Percentiles rank a stretch among this genome's conserved stretches.
Evolutionary conservation across 2,113 vertebrate species (phyloP).

Genomic region (Urocitellus parryii): DNA sequence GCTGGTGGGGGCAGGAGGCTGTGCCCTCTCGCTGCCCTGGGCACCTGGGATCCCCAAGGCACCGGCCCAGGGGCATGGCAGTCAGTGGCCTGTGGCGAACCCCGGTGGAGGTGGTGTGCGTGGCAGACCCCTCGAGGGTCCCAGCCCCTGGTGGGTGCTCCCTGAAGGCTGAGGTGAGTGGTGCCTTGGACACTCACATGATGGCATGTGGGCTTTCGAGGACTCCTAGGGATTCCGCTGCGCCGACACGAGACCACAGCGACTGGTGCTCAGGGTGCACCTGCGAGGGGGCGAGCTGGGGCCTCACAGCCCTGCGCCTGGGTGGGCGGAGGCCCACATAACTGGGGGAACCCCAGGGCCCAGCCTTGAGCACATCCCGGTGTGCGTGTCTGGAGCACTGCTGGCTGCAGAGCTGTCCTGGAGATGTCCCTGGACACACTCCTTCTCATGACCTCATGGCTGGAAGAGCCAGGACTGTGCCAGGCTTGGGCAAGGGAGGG

Average conservation of each 20-base stretch:
- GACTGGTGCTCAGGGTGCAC: accelerated
- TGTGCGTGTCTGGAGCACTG: too few relatives aligned
- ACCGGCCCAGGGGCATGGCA: too few relatives aligned
- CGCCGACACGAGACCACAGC: not conserved
- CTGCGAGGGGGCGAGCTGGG: not conserved
- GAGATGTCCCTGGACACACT: not conserved
- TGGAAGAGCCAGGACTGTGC: not conserved
- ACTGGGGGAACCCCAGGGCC: accelerated
- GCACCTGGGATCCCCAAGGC: too few relatives aligned
- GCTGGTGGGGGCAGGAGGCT: too few relatives aligned
- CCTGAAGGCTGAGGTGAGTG: not conserved
- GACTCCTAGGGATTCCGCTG: not conserved
- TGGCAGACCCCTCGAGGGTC: not conserved
- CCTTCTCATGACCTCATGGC: not conserved
- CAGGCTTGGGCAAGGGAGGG: not conserved
- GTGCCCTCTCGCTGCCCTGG: not conserved
- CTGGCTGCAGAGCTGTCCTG: not conserved
- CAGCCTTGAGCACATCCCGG: accelerated
- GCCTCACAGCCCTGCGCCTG: accelerated
- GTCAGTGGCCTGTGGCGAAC: not conserved
- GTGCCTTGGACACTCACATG: accelerated
- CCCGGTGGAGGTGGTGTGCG: accelerated
- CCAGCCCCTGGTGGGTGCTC: accelerated
- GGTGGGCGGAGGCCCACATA: accelerated
- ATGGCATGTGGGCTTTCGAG: not conserved